Percentiles rank a stretch among this genome's conserved stretches.
These are phyloP conservation scores for Pandion haliaetus DNA, from an alignment of 2,113 vertebrate species.

Conservation along the genomic window DNA sequence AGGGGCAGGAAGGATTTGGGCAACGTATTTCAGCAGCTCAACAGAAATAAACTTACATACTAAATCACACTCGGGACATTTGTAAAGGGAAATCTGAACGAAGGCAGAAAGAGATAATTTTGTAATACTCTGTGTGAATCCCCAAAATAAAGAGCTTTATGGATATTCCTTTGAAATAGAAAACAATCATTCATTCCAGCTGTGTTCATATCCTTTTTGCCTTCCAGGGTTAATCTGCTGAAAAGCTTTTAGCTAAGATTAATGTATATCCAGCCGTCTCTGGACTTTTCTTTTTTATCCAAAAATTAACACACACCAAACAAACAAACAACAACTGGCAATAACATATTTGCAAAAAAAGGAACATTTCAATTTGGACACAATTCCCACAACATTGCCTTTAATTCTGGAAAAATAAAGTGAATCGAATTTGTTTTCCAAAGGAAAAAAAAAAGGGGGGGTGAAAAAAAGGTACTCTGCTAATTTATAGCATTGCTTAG, in stretches of 20 bases:
- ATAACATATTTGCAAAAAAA: neutral
- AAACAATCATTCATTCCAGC: slow-evolving; percentile 18
- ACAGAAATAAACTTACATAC: neutral
- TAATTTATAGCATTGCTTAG: neutral
- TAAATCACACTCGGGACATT: neutral
- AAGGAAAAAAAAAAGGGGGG: neutral
- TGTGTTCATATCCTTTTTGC: slow-evolving; percentile 27
- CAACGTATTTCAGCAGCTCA: neutral
- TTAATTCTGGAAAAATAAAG: neutral
- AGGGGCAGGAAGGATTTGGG: neutral
- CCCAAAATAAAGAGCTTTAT: neutral
- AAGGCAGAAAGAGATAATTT: slow-evolving; percentile 1
- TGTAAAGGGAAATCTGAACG: neutral
- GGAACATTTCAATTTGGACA: neutral
- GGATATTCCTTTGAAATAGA: neutral
- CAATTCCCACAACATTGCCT: neutral
- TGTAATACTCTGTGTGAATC: neutral
- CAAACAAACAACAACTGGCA: neutral
- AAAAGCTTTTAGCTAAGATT: slow-evolving; percentile 51
- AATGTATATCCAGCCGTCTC: slow-evolving; percentile 19
- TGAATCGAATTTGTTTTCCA: neutral
- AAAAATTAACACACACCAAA: neutral
- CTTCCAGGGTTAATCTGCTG: slow-evolving; percentile 40
- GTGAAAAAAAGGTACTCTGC: neutral
- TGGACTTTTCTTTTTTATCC: neutral